These are phyloP conservation scores for Megalops atlanticus DNA, from an alignment of 2,113 vertebrate genomes.

Conservation along the genomic window DNA sequence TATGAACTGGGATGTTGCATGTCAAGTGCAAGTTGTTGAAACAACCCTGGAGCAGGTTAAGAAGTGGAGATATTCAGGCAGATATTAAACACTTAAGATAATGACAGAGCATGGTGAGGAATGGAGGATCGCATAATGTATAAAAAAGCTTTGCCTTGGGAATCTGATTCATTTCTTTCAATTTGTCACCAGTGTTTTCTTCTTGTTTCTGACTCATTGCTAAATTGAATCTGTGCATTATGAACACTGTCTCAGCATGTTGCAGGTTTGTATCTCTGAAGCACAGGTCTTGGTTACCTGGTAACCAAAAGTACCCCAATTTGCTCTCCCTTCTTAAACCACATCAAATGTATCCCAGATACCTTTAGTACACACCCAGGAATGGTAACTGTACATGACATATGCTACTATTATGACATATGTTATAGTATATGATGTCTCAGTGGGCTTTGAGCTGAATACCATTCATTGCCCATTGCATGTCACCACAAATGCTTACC, in stretches of 20 bases:
- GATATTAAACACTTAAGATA: too few species aligned
- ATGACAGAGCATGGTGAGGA: too few species aligned
- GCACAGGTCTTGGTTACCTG: background rate
- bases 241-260: slow-evolving; percentile 19
- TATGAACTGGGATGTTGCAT: too few species aligned
- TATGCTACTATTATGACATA: too few species aligned
- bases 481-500: too few species aligned
- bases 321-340: slow-evolving; percentile 3
- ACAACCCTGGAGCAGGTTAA: too few species aligned
- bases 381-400: too few species aligned
- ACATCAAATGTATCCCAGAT: background rate
- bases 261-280: slow-evolving; percentile 11
- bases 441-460: background rate
- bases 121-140: too few species aligned
- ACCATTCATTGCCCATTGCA: background rate
- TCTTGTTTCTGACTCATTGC: slow-evolving; percentile 18
- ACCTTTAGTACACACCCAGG: background rate
- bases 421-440: background rate
- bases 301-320: background rate
- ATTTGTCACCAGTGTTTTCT: background rate
- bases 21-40: too few species aligned
- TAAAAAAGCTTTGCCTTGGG: too few species aligned
- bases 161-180: slow-evolving; percentile 9
- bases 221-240: slow-evolving; percentile 7
- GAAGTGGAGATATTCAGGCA: too few species aligned